phyloP scores from a whole-genome alignment of 2,888 invertebrate genomes.

The Phalera bucephala region DNA sequence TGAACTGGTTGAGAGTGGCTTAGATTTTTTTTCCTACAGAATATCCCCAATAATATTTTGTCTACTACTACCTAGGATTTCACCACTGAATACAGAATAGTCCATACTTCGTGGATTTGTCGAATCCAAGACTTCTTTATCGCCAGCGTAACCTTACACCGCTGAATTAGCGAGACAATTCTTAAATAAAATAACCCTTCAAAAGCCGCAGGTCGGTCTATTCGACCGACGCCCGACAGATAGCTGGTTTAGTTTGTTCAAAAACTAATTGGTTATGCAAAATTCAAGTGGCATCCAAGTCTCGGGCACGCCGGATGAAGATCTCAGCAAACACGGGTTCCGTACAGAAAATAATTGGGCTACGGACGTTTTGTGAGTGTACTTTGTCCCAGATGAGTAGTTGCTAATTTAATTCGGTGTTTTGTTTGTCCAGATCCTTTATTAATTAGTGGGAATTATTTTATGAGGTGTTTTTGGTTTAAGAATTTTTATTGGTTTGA shows the following conservation, averaged over 20 bases:
- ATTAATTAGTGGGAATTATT: not conserved
- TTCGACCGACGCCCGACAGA: conserved; percentile 32
- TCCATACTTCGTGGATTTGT: no score
- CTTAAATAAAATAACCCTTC: conserved; percentile 7
- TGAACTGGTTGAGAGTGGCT: no score
- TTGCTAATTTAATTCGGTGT: conserved; percentile 23
- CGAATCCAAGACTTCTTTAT: no score
- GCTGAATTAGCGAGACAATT: no score
- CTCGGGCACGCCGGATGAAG: conserved; percentile 59
- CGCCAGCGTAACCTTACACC: no score
- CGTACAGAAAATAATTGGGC: conserved; percentile 62
- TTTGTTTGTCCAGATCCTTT: conserved; percentile 22
- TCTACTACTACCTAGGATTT: no score
- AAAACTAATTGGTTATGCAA: conserved; percentile 80
- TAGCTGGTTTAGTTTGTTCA: conserved; percentile 67
- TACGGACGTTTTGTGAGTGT: conserved; percentile 25
- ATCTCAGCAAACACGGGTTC: conserved; percentile 60
- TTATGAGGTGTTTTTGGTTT: no score
- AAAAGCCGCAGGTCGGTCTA: conserved; percentile 14
- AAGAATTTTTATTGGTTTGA: no score
- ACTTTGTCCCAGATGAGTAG: conserved; percentile 35
- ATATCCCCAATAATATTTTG: no score
- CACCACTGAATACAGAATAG: no score
- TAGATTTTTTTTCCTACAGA: no score
- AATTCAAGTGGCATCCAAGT: conserved; percentile 77